phyloP scores from a whole-genome alignment of 2,113 vertebrate genomes.

The Rattus rattus region DNA sequence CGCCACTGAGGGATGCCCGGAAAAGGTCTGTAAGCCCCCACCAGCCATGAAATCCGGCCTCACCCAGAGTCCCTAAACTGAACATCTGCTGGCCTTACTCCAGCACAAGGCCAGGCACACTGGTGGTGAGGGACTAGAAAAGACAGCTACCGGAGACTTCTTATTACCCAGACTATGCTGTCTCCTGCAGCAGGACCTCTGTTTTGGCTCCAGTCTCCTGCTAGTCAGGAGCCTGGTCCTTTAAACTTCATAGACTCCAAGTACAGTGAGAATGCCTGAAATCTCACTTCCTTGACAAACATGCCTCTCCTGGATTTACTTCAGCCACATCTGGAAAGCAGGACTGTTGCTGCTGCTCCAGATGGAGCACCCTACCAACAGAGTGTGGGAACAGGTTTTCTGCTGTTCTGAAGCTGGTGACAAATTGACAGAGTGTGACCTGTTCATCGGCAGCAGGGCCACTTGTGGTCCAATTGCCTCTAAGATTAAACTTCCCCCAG shows the following conservation, averaged over 20 bases:
- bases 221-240: slow-evolving; percentile 31
- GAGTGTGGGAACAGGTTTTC: not conserved
- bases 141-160: not conserved
- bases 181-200: not conserved
- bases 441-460: slow-evolving; percentile 66
- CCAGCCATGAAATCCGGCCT: not conserved
- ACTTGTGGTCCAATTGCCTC: slow-evolving; percentile 15
- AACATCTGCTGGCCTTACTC: slow-evolving; percentile 26
- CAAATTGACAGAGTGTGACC: slow-evolving; percentile 77
- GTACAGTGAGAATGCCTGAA: slow-evolving; percentile 74
- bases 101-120: not conserved
- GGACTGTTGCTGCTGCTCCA: slow-evolving; percentile 47
- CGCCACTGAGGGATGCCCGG: not conserved
- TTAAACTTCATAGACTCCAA: slow-evolving; percentile 78
- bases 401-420: slow-evolving; percentile 72
- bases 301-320: slow-evolving; percentile 81
- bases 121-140: not conserved
- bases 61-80: not conserved
- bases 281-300: slow-evolving; percentile 76
- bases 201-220: not conserved
- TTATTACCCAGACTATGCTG: not conserved
- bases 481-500: slow-evolving; percentile 63
- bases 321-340: slow-evolving; percentile 71
- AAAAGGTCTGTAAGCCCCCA: not conserved
- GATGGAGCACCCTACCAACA: slow-evolving; percentile 47